Evolutionary conservation across 2,888 invertebrate genomes (phyloP).

Genomic region (Tachina fera): DNA sequence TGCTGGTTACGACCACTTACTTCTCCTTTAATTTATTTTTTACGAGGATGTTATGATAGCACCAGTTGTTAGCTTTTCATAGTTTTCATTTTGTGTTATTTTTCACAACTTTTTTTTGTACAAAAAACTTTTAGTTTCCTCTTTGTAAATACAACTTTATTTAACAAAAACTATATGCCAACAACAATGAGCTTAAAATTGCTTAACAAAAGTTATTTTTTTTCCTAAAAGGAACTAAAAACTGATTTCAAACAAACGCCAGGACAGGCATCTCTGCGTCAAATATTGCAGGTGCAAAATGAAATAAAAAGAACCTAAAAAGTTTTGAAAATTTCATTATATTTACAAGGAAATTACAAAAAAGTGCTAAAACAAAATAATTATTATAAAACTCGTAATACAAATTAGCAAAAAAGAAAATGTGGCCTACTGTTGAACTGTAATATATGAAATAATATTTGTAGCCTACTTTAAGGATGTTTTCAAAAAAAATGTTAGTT

Average conservation of each 20-base stretch:
- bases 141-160: conserved; percentile 60
- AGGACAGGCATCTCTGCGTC: conserved; percentile 65
- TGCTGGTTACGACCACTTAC: not conserved
- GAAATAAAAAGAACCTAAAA: conserved; percentile 6
- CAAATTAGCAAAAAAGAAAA: conserved; percentile 9
- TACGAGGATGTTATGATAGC: conserved; percentile 57
- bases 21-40: conserved; percentile 11
- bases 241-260: conserved; percentile 57
- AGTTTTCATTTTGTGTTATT: conserved; percentile 46
- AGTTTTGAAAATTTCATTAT: conserved; percentile 43
- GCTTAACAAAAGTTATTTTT: conserved; percentile 61
- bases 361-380: not conserved
- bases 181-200: conserved; percentile 70
- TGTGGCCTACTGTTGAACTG: conserved; percentile 14
- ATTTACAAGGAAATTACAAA: conserved; percentile 38
- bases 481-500: not conserved
- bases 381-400: conserved; percentile 7
- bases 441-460: not conserved
- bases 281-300: conserved; percentile 64
- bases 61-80: conserved; percentile 66
- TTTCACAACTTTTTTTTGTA: not conserved
- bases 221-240: not conserved
- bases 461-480: not conserved
- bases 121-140: conserved; percentile 59
- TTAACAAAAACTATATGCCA: conserved; percentile 60